Conservation (phyloP, 2,113 vertebrate species). For the Meriones unguiculatus region DNA sequence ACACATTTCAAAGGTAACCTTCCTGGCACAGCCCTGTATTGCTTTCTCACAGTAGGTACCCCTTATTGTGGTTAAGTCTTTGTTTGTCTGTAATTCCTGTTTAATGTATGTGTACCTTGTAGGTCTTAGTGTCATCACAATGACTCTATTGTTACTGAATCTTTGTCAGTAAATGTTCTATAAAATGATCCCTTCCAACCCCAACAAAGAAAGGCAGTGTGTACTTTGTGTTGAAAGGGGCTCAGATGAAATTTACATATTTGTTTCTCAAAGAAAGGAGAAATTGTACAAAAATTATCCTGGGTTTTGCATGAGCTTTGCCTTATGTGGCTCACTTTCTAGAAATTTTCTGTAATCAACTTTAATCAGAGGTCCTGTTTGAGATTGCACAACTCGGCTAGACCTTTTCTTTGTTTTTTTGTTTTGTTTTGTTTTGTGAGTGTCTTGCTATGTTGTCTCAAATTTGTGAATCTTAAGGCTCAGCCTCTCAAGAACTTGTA, state of each 20-base stretch:
- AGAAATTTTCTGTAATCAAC: not conserved
- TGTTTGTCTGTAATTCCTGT: not conserved
- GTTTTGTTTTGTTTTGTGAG: not conserved
- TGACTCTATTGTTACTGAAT: not conserved
- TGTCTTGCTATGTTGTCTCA: not conserved
- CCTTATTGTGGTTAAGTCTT: not conserved
- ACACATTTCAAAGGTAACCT: not conserved
- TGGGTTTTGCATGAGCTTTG: not conserved
- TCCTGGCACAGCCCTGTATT: not conserved
- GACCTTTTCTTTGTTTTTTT: not conserved
- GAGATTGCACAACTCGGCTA: not conserved
- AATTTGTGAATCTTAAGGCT: not conserved
- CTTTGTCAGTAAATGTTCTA: not conserved
- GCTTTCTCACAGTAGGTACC: not conserved
- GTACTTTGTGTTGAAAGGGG: not conserved
- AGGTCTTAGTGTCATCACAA: not conserved
- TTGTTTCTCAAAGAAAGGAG: slow-evolving; percentile 16
- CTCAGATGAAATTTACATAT: not conserved
- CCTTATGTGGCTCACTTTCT: not conserved
- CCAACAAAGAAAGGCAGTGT: not conserved
- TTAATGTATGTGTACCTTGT: not conserved
- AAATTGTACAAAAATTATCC: not conserved
- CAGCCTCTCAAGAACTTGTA: not conserved
- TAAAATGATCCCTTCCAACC: not conserved
- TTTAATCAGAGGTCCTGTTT: not conserved